Percentiles rank a stretch among this genome's conserved stretches.
phyloP scores from a whole-genome alignment of 2,113 vertebrate species.

The Hymenochirus boettgeri region DNA sequence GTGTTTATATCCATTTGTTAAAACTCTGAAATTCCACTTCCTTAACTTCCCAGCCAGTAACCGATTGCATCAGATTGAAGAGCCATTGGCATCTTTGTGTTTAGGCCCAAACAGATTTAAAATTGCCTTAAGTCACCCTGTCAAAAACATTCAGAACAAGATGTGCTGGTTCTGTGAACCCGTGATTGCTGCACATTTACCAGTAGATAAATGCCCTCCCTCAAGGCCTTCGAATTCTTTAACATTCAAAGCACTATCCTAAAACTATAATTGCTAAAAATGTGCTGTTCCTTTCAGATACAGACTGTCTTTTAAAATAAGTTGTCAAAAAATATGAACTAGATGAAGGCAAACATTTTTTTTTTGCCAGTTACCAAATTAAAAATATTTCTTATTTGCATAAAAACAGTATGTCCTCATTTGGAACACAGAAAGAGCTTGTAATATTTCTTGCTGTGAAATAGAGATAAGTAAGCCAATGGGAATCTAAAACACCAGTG shows the following conservation, averaged over 20 bases:
- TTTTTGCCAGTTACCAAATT: conserved; percentile 36
- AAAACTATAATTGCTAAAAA: not conserved
- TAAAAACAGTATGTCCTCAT: conserved; percentile 39
- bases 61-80: not conserved
- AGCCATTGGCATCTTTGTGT: not conserved
- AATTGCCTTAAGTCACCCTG: not conserved
- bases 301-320: not conserved
- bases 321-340: conserved; percentile 21
- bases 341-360: conserved; percentile 32
- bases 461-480: conserved; percentile 52
- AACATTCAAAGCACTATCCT: not conserved
- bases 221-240: not conserved
- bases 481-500: conserved; percentile 49
- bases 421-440: conserved; percentile 47
- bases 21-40: not conserved
- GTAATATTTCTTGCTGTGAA: conserved; percentile 52
- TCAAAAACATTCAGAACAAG: not conserved
- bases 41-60: not conserved
- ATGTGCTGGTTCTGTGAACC: not conserved
- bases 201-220: not conserved
- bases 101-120: not conserved
- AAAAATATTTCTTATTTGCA: conserved; percentile 48
- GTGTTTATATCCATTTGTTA: not conserved
- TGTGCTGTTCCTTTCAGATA: conserved; percentile 31
- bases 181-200: conserved; percentile 1